Evolutionary conservation across 1,140 invertebrate genomes (phyloP).

Genomic region (Calycopis cecrops): DNA sequence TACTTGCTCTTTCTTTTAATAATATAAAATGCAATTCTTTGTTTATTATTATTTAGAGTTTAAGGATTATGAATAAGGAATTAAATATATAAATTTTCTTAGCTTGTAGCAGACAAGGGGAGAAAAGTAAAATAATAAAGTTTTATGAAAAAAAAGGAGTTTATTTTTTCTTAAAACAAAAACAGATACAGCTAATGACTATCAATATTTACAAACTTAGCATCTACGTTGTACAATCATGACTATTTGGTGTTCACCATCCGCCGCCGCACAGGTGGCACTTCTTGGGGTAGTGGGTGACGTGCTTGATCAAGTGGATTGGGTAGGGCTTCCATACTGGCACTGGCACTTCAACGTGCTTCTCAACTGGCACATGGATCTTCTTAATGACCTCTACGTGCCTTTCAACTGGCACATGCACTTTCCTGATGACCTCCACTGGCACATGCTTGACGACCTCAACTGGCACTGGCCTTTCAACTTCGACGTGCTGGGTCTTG

Average conservation of each 20-base stretch:
- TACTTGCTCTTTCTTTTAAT: too few species aligned
- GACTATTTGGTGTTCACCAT: slow-evolving; percentile 46
- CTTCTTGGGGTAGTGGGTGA: slow-evolving; percentile 67
- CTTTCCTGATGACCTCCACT: slow-evolving; percentile 59
- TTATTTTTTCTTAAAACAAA: slow-evolving; percentile 27
- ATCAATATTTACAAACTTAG: slow-evolving; percentile 58
- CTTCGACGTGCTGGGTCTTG: slow-evolving; percentile 62
- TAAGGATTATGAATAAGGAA: too few species aligned
- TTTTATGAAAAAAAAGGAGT: slow-evolving; percentile 25
- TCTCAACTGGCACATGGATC: slow-evolving; percentile 61
- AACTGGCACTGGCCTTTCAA: slow-evolving; percentile 63
- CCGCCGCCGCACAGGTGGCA: slow-evolving; percentile 49
- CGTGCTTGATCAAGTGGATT: slow-evolving; percentile 65
- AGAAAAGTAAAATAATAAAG: not conserved
- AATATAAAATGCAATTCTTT: too few species aligned
- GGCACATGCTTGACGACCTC: slow-evolving; percentile 64
- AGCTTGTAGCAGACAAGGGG: too few species aligned
- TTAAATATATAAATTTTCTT: too few species aligned
- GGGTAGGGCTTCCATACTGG: slow-evolving; percentile 65
- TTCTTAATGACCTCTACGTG: slow-evolving; percentile 67
- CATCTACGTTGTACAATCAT: slow-evolving; percentile 54
- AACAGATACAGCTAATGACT: slow-evolving; percentile 63
- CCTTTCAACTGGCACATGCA: slow-evolving; percentile 60
- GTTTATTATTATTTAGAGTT: too few species aligned
- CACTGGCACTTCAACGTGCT: slow-evolving; percentile 61